Conservation (phyloP, 2,888 invertebrate species). For the Megamerina dolium region DNA sequence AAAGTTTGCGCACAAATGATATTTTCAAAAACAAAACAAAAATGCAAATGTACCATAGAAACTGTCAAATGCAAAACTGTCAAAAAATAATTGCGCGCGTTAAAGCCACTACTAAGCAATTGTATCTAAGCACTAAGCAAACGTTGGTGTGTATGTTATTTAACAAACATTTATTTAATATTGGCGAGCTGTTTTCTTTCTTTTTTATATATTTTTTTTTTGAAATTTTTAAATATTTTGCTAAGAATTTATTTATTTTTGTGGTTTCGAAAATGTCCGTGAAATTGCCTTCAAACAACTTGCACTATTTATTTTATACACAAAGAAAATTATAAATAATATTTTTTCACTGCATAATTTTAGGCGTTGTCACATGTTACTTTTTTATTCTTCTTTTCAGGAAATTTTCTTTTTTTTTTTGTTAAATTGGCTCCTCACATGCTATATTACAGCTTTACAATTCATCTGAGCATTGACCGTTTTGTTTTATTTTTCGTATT, state of each 20-base stretch:
- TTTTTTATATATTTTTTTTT: too few species aligned
- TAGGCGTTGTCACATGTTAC: conserved; percentile 26
- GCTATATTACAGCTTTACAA: too few species aligned
- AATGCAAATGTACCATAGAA: too few species aligned
- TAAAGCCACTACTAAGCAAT: conserved; percentile 21
- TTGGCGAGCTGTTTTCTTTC: too few species aligned
- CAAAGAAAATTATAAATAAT: not conserved
- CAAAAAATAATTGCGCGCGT: conserved; percentile 2
- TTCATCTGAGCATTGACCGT: too few species aligned
- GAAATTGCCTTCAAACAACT: not conserved
- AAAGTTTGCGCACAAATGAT: too few species aligned
- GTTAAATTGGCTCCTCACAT: too few species aligned
- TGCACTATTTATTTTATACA: not conserved
- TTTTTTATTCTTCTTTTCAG: too few species aligned
- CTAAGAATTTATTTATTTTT: not conserved
- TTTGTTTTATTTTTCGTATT: too few species aligned
- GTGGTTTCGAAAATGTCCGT: too few species aligned
- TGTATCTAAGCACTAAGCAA: conserved; percentile 23
- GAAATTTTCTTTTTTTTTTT: too few species aligned
- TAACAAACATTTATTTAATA: not conserved
- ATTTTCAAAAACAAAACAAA: too few species aligned
- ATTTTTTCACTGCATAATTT: conserved; percentile 20
- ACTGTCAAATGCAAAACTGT: not conserved
- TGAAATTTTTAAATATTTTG: not conserved
- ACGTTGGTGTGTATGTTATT: not conserved